phyloP scores from a whole-genome alignment of 2,888 invertebrate genomes.

The Scaptomyza caliginosa region DNA sequence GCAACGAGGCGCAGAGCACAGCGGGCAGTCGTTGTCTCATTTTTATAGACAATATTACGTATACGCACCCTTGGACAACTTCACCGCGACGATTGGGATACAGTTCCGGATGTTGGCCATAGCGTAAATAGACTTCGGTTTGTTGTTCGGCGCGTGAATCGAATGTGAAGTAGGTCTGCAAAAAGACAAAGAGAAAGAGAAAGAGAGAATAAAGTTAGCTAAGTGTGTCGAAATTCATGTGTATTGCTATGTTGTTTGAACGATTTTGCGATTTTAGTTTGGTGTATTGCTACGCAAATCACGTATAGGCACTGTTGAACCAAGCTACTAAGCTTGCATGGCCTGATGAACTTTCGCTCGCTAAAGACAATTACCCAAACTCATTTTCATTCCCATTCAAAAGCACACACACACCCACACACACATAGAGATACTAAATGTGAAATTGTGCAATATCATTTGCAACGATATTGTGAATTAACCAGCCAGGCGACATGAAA shows the following conservation, averaged over 20 bases:
- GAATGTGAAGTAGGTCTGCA: conserved; percentile 90
- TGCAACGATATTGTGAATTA: conserved; percentile 11
- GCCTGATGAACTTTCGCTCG: conserved; percentile 55
- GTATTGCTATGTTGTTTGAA: conserved; percentile 20
- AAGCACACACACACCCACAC: conserved; percentile 4
- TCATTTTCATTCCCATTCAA: not conserved
- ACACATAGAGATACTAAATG: not conserved
- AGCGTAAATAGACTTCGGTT: conserved; percentile 94
- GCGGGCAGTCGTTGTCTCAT: conserved; percentile 27
- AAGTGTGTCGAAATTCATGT: conserved; percentile 29
- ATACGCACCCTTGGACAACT: conserved; percentile 91
- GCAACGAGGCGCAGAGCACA: conserved; percentile 25
- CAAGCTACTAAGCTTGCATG: conserved; percentile 33
- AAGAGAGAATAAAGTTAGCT: not conserved
- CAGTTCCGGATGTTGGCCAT: conserved; percentile 96
- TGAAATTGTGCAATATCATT: conserved; percentile 49
- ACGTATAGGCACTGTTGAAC: conserved; percentile 61
- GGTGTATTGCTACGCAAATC: conserved; percentile 46
- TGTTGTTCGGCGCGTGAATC: conserved; percentile 95
- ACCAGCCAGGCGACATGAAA: conserved; percentile 23
- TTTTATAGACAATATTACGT: conserved; percentile 26
- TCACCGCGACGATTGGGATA: conserved; percentile 96
- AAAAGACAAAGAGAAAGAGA: conserved; percentile 20
- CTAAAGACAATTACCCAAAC: conserved; percentile 37
- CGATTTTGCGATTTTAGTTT: not conserved